Conservation (phyloP, 2,888 invertebrate genomes). For the Polydrusus pterygomalis region DNA sequence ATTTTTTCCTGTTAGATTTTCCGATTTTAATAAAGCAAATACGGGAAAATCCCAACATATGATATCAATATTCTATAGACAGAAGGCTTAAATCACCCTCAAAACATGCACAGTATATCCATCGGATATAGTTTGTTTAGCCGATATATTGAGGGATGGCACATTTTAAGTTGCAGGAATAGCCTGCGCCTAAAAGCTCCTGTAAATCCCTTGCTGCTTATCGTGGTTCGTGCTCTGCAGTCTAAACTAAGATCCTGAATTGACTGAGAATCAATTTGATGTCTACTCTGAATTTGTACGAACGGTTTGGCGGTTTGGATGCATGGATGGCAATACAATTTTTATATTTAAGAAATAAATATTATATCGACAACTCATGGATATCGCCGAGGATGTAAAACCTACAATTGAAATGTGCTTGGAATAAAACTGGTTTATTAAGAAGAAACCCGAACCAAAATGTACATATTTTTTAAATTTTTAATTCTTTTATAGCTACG, state of each 20-base stretch:
- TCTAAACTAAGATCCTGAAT: slow-evolving; percentile 47
- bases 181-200: slow-evolving; percentile 51
- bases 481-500: too few relatives aligned
- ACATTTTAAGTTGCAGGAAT: slow-evolving; percentile 53
- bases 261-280: slow-evolving; percentile 54
- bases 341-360: slow-evolving; percentile 14
- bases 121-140: slow-evolving; percentile 53
- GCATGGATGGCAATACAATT: background rate
- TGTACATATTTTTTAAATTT: too few relatives aligned
- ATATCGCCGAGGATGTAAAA: background rate
- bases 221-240: slow-evolving; percentile 53
- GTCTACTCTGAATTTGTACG: slow-evolving; percentile 38
- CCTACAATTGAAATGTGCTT: background rate
- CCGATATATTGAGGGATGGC: slow-evolving; percentile 55
- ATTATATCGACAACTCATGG: slow-evolving; percentile 3
- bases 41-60: background rate
- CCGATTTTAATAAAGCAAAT: slow-evolving; percentile 2
- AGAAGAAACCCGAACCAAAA: too few relatives aligned
- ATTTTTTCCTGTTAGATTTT: background rate
- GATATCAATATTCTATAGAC: slow-evolving; percentile 38
- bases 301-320: slow-evolving; percentile 17
- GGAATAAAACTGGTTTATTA: too few relatives aligned
- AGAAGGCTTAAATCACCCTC: slow-evolving; percentile 37
- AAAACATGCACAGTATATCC: slow-evolving; percentile 45
- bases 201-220: slow-evolving; percentile 55